Base-by-base conservation (phyloP, 1,140 invertebrate species). In the Oedothorax gibbosus region DNA sequence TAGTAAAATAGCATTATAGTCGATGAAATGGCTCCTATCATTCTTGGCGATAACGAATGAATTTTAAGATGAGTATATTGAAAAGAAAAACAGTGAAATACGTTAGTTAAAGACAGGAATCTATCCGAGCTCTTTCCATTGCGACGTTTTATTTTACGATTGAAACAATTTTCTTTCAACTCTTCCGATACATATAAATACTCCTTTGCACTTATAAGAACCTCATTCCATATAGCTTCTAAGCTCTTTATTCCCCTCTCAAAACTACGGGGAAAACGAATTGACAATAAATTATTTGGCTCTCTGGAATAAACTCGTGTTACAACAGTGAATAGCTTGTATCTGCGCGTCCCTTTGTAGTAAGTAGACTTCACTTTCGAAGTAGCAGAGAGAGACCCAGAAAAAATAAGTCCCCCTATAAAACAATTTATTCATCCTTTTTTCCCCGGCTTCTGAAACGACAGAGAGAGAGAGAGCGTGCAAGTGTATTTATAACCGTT, bases 271-370 rank as follows among this genome's bases (percentile, higher is more conserved):
- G 20, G 54, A 14, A 57, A 75, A 75, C 72, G 72, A 75, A 75
- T 75, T 57, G 72, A 75, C 72, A 75, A 75, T 75, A 75, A 75
- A 75, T 75, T 75, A 75, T 51, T 60, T 75, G 18, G 20, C 49
- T 49, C 54, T 10, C 72, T 15, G 56, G 60, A 60, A 75, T 75
- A 75, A 75, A 75, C 72, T 51, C 18, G 60, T 75, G 72, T 75
- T 57, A n/a, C 72, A 75, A 75, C 72, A 75, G 60, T 35, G 72
- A 56, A 18, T 60, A 15, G 54, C 53, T 75, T 60, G 72, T 75
- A 60, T 75, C 60, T 71, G 15, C 60, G 18, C 54, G 20, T 66
- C 35, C 49, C 72, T 75, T 60, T 60, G 60, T 75, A 49, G 53
- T 57, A 57, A 18, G 21, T 51, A 35, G 35, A 35, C 35, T 35